phyloP scores from a whole-genome alignment of 92 coral and sea anemone genomes.

The Siderastrea radians region DNA sequence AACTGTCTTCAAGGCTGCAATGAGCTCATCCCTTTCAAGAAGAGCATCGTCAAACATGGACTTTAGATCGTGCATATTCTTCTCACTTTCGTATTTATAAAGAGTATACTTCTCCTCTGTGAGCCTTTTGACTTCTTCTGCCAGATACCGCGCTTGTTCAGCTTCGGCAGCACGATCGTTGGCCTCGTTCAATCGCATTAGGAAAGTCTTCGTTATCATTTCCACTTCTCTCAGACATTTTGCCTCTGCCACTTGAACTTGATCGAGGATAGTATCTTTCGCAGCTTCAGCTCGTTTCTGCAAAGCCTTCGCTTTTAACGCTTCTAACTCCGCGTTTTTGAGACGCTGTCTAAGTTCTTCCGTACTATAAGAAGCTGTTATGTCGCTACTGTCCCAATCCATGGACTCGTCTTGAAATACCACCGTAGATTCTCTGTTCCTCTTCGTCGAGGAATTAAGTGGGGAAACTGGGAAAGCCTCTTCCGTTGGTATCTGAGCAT shows the following conservation, averaged over 20 bases:
- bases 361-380: neutral
- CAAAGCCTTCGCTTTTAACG: slow-evolving; percentile 81
- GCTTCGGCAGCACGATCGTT: slow-evolving; percentile 86
- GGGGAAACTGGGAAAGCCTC: slow-evolving; percentile 6
- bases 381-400: slow-evolving; percentile 45
- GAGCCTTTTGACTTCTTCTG: slow-evolving; percentile 84
- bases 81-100: slow-evolving; percentile 86
- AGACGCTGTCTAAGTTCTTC: slow-evolving; percentile 63
- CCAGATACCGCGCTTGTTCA: slow-evolving; percentile 73
- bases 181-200: slow-evolving; percentile 80
- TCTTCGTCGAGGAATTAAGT: neutral
- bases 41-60: slow-evolving; percentile 78
- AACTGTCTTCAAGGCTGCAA: slow-evolving; percentile 77
- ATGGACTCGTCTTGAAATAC: slow-evolving; percentile 5
- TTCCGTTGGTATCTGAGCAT: slow-evolving; percentile 11
- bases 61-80: slow-evolving; percentile 77
- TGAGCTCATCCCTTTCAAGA: slow-evolving; percentile 87
- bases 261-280: slow-evolving; percentile 63
- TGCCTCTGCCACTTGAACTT: slow-evolving; percentile 82
- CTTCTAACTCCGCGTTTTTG: slow-evolving; percentile 73
- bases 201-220: slow-evolving; percentile 80
- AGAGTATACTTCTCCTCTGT: slow-evolving; percentile 91
- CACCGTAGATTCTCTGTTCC: neutral
- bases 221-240: slow-evolving; percentile 89
- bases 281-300: slow-evolving; percentile 89